Evolutionary conservation across 2,113 vertebrate species (phyloP).

Genomic region (Columba janthina): DNA sequence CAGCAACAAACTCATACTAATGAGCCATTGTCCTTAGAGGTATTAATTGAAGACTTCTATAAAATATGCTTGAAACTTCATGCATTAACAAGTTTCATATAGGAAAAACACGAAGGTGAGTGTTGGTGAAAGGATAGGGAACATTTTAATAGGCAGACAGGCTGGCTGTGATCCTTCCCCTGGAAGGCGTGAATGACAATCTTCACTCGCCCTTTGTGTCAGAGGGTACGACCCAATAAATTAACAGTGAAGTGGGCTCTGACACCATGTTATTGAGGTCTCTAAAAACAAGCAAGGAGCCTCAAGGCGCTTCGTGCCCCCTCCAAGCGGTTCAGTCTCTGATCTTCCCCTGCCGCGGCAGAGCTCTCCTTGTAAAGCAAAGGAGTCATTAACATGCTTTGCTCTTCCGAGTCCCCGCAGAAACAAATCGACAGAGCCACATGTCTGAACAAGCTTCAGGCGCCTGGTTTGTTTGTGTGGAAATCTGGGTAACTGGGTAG

Average conservation of each 20-base stretch:
- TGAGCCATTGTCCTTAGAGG: constrained; percentile 25
- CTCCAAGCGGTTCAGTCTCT: not conserved
- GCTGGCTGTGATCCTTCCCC: not conserved
- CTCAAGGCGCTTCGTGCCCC: not conserved
- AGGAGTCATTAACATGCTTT: not conserved
- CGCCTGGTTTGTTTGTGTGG: not conserved
- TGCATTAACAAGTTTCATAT: not conserved
- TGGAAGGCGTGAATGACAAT: not conserved
- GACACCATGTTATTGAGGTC: not conserved
- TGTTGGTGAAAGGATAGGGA: not conserved
- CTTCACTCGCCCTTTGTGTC: not conserved
- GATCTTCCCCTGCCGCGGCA: not conserved
- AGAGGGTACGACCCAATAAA: not conserved
- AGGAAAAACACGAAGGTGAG: not conserved
- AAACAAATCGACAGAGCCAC: not conserved
- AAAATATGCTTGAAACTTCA: not conserved
- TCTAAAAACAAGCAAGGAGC: not conserved
- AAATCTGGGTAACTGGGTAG: not conserved
- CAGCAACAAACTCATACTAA: constrained; percentile 22
- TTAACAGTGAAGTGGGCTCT: not conserved
- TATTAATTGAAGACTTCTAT: not conserved
- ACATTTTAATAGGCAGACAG: not conserved
- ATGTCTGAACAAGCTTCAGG: not conserved
- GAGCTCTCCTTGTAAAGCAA: not conserved
- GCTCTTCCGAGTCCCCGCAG: not conserved